These are phyloP conservation scores for Ochropleura leucogaster DNA, from an alignment of 2,888 invertebrate genomes.

Conservation along the genomic window DNA sequence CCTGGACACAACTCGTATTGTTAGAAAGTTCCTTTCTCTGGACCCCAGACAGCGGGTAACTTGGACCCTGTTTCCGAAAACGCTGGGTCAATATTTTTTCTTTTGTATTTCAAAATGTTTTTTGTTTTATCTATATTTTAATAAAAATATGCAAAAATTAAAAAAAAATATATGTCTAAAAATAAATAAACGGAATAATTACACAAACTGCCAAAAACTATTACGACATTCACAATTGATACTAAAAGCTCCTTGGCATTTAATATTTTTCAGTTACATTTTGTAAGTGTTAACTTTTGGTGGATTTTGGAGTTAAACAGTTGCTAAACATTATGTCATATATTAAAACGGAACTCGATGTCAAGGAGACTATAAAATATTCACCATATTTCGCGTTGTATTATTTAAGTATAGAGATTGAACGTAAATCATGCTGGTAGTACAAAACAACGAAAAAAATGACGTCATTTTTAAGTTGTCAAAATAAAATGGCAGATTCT, in stretches of 20 bases:
- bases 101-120: too few species aligned
- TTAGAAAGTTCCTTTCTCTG: too few species aligned
- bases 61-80: too few species aligned
- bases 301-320: constrained; percentile 30
- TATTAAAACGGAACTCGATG: constrained; percentile 53
- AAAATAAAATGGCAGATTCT: constrained; percentile 34
- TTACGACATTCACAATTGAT: constrained; percentile 7
- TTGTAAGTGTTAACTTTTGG: constrained; percentile 35
- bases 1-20: too few species aligned
- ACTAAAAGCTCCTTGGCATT: constrained; percentile 43
- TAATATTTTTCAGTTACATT: constrained; percentile 24
- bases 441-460: constrained; percentile 32
- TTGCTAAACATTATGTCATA: constrained; percentile 59
- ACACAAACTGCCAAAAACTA: background rate
- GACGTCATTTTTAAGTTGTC: constrained; percentile 40
- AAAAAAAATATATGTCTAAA: too few species aligned
- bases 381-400: constrained; percentile 31
- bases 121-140: too few species aligned
- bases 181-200: too few species aligned
- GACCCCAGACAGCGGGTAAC: too few species aligned
- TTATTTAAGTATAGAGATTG: constrained; percentile 34
- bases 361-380: constrained; percentile 59
- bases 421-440: constrained; percentile 41
- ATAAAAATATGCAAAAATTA: too few species aligned
- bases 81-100: too few species aligned